Percentiles rank a stretch among this genome's conserved stretches.
phyloP scores from a whole-genome alignment of 64 coral and sea anemone genomes.

The Montipora cactus region DNA sequence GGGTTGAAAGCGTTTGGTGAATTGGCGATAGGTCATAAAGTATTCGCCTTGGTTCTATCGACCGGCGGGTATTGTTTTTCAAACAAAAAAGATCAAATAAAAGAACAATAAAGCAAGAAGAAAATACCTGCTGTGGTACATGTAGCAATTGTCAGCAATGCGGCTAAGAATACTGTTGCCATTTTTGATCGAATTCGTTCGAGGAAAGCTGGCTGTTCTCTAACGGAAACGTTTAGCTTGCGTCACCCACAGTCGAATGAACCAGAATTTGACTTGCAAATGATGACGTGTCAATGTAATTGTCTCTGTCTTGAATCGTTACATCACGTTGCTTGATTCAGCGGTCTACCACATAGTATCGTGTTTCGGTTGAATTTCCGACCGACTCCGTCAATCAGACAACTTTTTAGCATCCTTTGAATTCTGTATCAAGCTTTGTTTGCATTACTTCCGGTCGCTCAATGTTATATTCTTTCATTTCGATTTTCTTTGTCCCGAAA shows the following conservation, averaged over 20 bases:
- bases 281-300: neutral
- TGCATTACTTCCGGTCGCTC: no score
- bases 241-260: neutral
- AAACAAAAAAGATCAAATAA: neutral
- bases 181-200: neutral
- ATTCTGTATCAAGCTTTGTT: no score
- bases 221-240: neutral
- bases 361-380: no score
- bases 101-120: neutral
- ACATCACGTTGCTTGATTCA: no score
- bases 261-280: slow-evolving; percentile 8
- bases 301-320: no score
- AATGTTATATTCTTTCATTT: no score
- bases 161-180: neutral
- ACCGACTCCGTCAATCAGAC: no score
- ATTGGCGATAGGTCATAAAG: no score
- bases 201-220: neutral
- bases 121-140: neutral
- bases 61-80: neutral
- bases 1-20: no score
- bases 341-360: no score
- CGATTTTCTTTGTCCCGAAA: no score
- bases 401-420: no score
- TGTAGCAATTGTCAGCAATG: neutral
- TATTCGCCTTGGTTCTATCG: neutral